A percentile compares a stretch with the other conserved stretches of the same genome.
Evolutionary conservation across 2,888 invertebrate species (phyloP).

Genomic region (Nomada fucata): DNA sequence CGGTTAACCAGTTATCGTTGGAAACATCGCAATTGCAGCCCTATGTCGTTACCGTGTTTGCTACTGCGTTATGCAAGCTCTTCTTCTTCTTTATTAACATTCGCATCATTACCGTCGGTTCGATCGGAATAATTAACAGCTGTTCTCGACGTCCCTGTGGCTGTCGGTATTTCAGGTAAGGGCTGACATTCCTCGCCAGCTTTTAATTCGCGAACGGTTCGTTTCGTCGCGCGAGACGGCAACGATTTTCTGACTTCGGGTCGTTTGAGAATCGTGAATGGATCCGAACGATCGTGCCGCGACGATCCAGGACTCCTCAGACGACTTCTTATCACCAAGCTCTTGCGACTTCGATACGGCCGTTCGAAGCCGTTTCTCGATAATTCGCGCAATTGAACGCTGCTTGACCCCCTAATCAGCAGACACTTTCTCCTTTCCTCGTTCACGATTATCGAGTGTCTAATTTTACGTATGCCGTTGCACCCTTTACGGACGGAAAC

Average conservation of each 20-base stretch:
- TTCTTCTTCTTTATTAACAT: background rate
- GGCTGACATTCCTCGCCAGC: constrained; percentile 19
- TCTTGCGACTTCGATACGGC: constrained; percentile 61
- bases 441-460: constrained; percentile 58
- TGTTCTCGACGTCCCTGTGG: background rate
- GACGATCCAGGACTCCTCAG: constrained; percentile 51
- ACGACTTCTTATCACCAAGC: constrained; percentile 71
- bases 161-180: constrained; percentile 9
- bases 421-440: constrained; percentile 26
- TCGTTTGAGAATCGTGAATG: constrained; percentile 39
- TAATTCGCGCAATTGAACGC: constrained; percentile 9
- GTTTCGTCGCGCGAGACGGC: background rate
- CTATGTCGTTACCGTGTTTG: too few relatives aligned
- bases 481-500: constrained; percentile 6
- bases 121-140: background rate
- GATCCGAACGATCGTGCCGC: background rate
- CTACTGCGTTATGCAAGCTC: background rate
- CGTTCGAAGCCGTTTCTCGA: constrained; percentile 16
- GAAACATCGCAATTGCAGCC: background rate
- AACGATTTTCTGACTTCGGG: background rate
- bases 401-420: constrained; percentile 35
- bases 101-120: too few relatives aligned
- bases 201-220: background rate
- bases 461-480: constrained; percentile 26
- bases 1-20: background rate